Base-by-base conservation (phyloP, 1,140 invertebrate species). In the Hydropsyche tenuis region DNA sequence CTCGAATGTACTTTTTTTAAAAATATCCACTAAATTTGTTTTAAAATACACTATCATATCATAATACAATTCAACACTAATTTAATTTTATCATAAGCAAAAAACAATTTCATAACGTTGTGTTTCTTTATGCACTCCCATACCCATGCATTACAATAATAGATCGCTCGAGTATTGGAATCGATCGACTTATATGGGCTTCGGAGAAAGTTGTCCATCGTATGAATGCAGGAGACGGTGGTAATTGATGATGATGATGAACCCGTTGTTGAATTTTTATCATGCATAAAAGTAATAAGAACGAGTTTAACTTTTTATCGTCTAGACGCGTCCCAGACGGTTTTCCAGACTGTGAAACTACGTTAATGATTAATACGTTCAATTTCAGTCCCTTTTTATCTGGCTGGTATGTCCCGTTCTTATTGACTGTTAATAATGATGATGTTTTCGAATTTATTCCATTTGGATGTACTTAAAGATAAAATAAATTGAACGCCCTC, bases 281-380 rank as follows among this genome's bases (percentile, higher is more conserved):
- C 48, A 20, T 18, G 14, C 14, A 48, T 48, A 60, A 60, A 22
- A 25, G 23, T 60, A 60, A 60, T 60, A 46, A 68, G 45, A 48
- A 46, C 45, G 37, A n/a, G 45, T 68, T 48, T 51, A 5, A 37
- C 23, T 48, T 48, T 64, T 68, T 48, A 68, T 68, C 65, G 65
- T 68, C 65, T 68, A 68, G 65, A 68, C 65, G 16, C 23, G 25
- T 45, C 23, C 63, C 63, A 65, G 63, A 65, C 63, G 30, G 3
- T 65, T n/a, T 60, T 20, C 56, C 23, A 25, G 56, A 22, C 23
- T 60, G 56, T 60, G 56, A 60, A 25, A 27, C 14, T 20, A n/a
- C 20, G 23, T 23, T 60, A 60, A 60, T 60, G 56, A 60, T 60
- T 25, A 60, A 60, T 60, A 25, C 56, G 56, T 60, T 60, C 22